Evolutionary conservation across 2,888 invertebrate species (phyloP).

Genomic region (Phasia obesa): DNA sequence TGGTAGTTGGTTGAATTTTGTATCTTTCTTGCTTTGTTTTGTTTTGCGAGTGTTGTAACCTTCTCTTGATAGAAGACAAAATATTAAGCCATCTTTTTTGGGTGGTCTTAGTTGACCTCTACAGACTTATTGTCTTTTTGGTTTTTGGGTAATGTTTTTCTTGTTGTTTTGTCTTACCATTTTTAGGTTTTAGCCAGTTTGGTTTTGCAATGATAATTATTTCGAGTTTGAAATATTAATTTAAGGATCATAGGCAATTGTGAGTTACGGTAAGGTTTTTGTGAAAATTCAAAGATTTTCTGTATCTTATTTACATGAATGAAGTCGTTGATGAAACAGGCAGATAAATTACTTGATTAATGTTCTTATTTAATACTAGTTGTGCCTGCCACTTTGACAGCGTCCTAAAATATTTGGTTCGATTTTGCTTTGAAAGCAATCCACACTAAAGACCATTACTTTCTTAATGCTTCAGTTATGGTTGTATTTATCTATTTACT

Average conservation of each 20-base stretch:
- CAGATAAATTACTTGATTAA: too few relatives aligned
- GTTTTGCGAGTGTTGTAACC: conserved; percentile 28
- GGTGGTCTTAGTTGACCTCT: conserved; percentile 65
- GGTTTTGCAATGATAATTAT: conserved; percentile 62
- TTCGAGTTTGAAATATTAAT: conserved; percentile 62
- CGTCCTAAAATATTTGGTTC: too few relatives aligned
- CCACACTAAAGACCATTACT: too few relatives aligned
- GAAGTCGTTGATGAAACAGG: background rate
- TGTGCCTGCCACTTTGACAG: too few relatives aligned
- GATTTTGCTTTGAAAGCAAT: too few relatives aligned
- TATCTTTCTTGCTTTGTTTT: background rate
- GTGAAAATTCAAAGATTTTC: conserved; percentile 6
- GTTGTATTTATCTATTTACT: too few relatives aligned
- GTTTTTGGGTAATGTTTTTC: conserved; percentile 42
- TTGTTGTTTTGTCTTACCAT: conserved; percentile 48
- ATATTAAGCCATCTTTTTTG: conserved; percentile 39
- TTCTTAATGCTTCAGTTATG: too few relatives aligned
- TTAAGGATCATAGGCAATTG: conserved; percentile 28
- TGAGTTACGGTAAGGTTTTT: background rate
- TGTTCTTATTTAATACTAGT: too few relatives aligned
- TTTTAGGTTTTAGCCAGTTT: conserved; percentile 52
- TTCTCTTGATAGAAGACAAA: conserved; percentile 6
- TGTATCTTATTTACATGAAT: conserved; percentile 2
- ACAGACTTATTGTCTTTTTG: conserved; percentile 57
- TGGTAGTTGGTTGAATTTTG: too few relatives aligned